Evolutionary conservation across 2,113 vertebrate genomes (phyloP).

Genomic region (Sturnira hondurensis): DNA sequence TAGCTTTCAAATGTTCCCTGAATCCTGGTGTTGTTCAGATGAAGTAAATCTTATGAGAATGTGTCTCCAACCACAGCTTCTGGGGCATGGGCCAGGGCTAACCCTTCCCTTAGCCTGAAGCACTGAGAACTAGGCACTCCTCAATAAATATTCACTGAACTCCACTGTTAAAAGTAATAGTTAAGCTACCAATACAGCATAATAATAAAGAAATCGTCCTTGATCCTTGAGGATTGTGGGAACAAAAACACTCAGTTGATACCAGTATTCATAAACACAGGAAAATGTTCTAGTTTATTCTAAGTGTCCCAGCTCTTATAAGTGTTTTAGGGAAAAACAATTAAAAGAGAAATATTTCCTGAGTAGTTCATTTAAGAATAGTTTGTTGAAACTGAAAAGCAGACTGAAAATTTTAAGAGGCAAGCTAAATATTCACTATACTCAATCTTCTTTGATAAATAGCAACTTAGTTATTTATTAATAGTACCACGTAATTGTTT

Average conservation of each 20-base stretch:
- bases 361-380: background rate
- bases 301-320: background rate
- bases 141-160: background rate
- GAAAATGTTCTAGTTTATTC: background rate
- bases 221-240: background rate
- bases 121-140: background rate
- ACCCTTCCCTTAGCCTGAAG: background rate
- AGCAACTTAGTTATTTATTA: background rate
- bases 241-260: background rate
- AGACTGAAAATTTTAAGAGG: background rate
- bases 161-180: background rate
- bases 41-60: background rate
- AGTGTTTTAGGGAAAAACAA: background rate
- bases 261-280: background rate
- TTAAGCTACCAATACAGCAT: background rate
- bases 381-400: background rate
- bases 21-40: background rate
- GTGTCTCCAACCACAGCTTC: background rate
- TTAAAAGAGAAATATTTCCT: background rate
- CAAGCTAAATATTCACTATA: slow-evolving; percentile 1
- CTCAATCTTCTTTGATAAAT: background rate
- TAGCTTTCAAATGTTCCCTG: background rate
- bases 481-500: background rate
- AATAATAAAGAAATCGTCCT: background rate
- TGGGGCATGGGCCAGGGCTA: background rate